A percentile compares a stretch with the other conserved stretches of the same genome.
Evolutionary conservation across 1,140 invertebrate species (phyloP).

Genomic region (Zaprionus inermis): DNA sequence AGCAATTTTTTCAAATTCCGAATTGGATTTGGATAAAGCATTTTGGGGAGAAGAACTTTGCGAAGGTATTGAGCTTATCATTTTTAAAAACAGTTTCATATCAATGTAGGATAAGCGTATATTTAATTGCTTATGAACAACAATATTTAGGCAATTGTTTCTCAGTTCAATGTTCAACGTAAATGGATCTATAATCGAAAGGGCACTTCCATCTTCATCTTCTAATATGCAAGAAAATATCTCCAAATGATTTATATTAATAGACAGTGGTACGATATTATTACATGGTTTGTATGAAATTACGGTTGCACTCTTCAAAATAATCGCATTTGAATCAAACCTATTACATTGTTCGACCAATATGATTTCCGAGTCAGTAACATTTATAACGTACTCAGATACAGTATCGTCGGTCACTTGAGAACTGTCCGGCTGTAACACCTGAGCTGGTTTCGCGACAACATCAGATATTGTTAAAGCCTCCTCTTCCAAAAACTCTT

Average conservation of each 20-base stretch:
- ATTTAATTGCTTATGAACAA: conserved; percentile 89
- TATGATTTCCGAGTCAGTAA: conserved; percentile 97
- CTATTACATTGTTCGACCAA: conserved; percentile 95
- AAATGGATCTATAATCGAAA: conserved; percentile 98
- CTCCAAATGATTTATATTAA: conserved; percentile 95
- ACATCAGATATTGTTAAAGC: conserved; percentile 36
- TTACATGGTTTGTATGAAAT: conserved; percentile 91
- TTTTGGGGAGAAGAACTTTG: conserved; percentile 88
- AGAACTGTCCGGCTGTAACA: conserved; percentile 15
- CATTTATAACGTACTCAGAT: conserved; percentile 94
- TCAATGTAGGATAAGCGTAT: conserved; percentile 97
- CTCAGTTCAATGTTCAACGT: conserved; percentile 90
- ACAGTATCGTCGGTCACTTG: conserved; percentile 29
- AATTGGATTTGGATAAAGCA: conserved; percentile 54
- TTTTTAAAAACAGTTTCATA: conserved; percentile 94
- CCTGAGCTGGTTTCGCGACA: conserved; percentile 26
- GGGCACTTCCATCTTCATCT: conserved; percentile 95
- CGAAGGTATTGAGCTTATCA: conserved; percentile 93
- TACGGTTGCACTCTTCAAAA: conserved; percentile 96
- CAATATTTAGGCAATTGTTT: conserved; percentile 85
- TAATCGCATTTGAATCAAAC: conserved; percentile 96
- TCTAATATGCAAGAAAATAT: conserved; percentile 97
- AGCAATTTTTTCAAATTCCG: conserved; percentile 69
- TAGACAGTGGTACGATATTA: conserved; percentile 91
- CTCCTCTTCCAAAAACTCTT: conserved; percentile 89